Evolutionary conservation across 2,888 invertebrate genomes (phyloP), one percentile per base, ranked within the genome.

Genomic region (Agriopis marginaria): DNA sequence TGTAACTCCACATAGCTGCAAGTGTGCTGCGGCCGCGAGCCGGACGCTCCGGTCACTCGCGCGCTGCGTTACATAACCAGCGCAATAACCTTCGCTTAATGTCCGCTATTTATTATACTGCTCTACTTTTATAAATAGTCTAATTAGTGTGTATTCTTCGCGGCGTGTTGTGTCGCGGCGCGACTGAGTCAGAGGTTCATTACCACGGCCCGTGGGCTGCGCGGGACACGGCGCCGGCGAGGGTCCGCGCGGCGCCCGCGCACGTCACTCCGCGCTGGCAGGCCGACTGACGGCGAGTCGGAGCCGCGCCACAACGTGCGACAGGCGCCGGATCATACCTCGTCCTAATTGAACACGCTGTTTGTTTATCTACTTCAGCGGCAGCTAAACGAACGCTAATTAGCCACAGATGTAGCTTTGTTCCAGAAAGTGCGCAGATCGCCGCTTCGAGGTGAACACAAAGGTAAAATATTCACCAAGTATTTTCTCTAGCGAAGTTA

Each of bases 51-150:
- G 42, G 9, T 0, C 42, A 6, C 14, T 7, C 47, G 17, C 49
- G 68, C 54, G 55, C 54, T 12, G 49, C 23, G 7, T 60, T 68
- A 59, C 58, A 59, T 66, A 62, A 58, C 44, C 17, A 11, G 49
- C 59, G 53, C 63, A 63, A 55, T 61, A 68, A 68, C 68, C 68
- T 68, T 68, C 60, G 45, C 39, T 39, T 61, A 61, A 68, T 51
- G 61, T 64, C 55, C 42, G 58, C 64, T 68, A 68, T 68, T 68
- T 68, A 68, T 68, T 61, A 64, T 68, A 64, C 32, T 55, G 68
- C n/a, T 60, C 68, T 61, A 68, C 53, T 68, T 68, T 50, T 64
- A 64, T 64, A 64, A 68, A 68, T 68, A 68, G 54, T 44, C 44
- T 56, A 68, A 61, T 64, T 61, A 64, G 61, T 50, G 8, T n/a